Evolutionary conservation across 2,888 invertebrate species (phyloP), one percentile per base, ranked within the genome.

Genomic region (Ptilodon capucinus): DNA sequence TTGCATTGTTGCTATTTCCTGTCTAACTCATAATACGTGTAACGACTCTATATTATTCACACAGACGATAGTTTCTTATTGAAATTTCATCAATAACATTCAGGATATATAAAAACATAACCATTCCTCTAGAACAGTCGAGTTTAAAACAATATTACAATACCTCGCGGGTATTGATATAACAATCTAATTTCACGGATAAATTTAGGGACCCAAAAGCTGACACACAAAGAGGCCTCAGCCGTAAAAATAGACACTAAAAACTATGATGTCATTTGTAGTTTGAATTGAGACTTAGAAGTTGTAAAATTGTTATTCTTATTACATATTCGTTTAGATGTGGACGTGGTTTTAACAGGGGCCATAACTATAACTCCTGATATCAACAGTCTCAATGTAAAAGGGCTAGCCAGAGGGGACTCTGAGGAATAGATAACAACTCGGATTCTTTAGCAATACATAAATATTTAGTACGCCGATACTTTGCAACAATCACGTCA

Each of bases 1-100:
- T 57, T 68, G 58, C 67, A 61, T 69, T 62, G 54, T 61, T 57
- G 51, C 48, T 54, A 70, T 74, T 83, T 81, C 79, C 80, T 76
- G 74, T 68, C 60, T 63, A 56, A 44, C 40, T 46, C 57, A 48
- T 45, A 48, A 34, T 39, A 39, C 14, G 21, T 21, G 39, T 35
- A 35, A 11, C 17, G 17, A 17, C 17, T 17, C 17, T 35, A 18
- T 16, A n/a, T 9, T 34, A 39, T 39, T 39, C 21, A 21, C 19
- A 39, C 21, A 39, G 21, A 21, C 39, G 39, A 19, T 21, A 21
- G 39, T 39, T 39, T 39, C 35, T 39, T 39, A 21, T 39, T 21
- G 8, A 21, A 32, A 40, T 60, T 50, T 48, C 41, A 42, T 45
- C 19, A 39, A 21, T 39, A 21, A 39, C 36, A 18, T 18, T 36